Evolutionary conservation across 2,113 vertebrate species (phyloP), one percentile per base, ranked within the genome.

Genomic region (Podarcis cretensis): DNA sequence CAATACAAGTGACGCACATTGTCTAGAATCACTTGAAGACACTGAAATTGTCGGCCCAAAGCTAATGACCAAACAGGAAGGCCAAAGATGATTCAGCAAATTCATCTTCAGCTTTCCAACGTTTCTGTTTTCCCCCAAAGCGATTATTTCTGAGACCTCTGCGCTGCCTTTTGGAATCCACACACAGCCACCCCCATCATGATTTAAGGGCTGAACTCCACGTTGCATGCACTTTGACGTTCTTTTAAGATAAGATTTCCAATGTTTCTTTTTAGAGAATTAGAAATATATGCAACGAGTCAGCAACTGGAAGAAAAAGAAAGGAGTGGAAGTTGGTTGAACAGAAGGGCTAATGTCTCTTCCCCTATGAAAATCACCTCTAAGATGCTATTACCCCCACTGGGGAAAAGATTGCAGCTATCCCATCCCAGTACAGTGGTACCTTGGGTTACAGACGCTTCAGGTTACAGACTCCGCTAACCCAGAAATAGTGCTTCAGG

Each of bases 31-130:
- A 5, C 54, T 75, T 20, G 1, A 66, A 27, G 73, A 68, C 8
- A 3, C 66, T 57, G 68, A 30, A 78, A 18, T 65, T 74, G 57
- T 57, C 37, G 83, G 14, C 59, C 20, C 30, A n/a, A 76, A 83
- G 35, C 4, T 13, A n/a, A 23, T 68, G 71, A 32, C 54, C n/a
- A 76, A 35, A 77, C 81, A 83, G 81, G 81, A 77, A 88, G n/a
- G 21, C 59, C 76, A 68, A 83, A 66, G 14, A 27, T 76, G 69
- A 82, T 65, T 82, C 87, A 82, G 79, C 87, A 48, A 20, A 87
- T 66, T 77, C 4, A 32, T 57, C 8, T 30, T 68, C 21, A 74
- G 73, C n/a, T 88, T 83, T 21, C 37, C 23, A n/a, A 20, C 40
- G 5, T 79, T 25, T 71, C 21, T 54, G 10, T 12, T 54, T 79